Base-by-base conservation (phyloP, 2,113 vertebrate genomes). In the Rhea americana region DNA sequence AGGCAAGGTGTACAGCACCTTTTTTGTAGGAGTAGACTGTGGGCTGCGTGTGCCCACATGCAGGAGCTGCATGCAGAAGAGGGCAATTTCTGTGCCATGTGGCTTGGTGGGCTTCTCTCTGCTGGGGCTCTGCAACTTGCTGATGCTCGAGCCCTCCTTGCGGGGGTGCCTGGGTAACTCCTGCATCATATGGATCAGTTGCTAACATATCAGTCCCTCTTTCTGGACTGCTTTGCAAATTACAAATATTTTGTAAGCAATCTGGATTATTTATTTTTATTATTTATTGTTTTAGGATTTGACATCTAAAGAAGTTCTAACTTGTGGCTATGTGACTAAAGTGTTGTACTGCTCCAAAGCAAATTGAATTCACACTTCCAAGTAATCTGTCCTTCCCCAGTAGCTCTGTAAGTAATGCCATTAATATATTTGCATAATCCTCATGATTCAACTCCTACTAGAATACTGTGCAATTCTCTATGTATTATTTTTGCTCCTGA, bases 321-420 rank as follows among this genome's bases (percentile, higher is more conserved):
- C 66, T 30, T 9, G 4, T 22, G 56, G 3, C 47, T 87, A 0
- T 71, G 62, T 0, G 3, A 71, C 53, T 77, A 6, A 82, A 85
- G 16, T 47, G 58, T 41, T 91, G 26, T 80, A 37, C 51, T 81
- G n/a, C 61, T 88, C 39, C 56, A 75, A 43, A 75, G 85, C 73
- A 91, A 94, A 92, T 63, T 83, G 75, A 80, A 87, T 91, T 87
- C 16, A n/a, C 48, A 63, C 56, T 71, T 50, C 55, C 67, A 92
- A 93, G 89, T 87, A 58, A 70, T 82, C 26, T 68, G 13, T 74
- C 13, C 65, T 82, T 85, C 35, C 72, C 65, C 56, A 67, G 55
- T 79, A 84, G 62, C 47, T 94, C 20, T 87, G 48, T 80, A 66
- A 85, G 59, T 89, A 87, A 91, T 93, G n/a, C n/a, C 50, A 66